Evolutionary conservation across 2,888 invertebrate species (phyloP).

Genomic region (Coelinius sp.): DNA sequence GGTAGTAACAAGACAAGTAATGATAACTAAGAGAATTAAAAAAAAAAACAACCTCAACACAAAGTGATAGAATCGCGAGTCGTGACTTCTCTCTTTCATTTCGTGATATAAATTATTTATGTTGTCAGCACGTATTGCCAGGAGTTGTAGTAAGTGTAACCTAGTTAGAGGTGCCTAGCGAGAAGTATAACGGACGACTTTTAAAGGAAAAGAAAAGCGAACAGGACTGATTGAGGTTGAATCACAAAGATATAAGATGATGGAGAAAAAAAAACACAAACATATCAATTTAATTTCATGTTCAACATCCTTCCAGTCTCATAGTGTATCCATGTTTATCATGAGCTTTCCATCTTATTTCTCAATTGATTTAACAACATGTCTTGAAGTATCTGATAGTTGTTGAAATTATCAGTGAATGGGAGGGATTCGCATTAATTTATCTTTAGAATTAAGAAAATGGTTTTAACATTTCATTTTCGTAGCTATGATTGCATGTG

Average conservation of each 20-base stretch:
- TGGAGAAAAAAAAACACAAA: background rate
- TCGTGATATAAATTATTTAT: constrained; percentile 51
- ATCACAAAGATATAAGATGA: constrained; percentile 31
- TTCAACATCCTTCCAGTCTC: background rate
- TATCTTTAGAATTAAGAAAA: no score
- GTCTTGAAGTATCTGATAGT: no score
- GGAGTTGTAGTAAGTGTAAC: constrained; percentile 47
- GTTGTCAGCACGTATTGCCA: constrained; percentile 42
- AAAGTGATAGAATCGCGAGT: constrained; percentile 49
- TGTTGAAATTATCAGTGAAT: no score
- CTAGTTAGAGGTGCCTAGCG: constrained; percentile 49
- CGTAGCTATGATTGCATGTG: no score
- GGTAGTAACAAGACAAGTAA: constrained; percentile 21
- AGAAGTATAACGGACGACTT: constrained; percentile 52
- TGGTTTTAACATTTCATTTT: no score
- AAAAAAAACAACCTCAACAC: constrained; percentile 40
- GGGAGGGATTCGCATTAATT: no score
- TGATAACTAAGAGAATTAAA: constrained; percentile 37
- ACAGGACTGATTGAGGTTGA: constrained; percentile 38
- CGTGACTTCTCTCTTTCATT: constrained; percentile 50
- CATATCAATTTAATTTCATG: constrained; percentile 5
- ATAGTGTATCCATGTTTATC: background rate
- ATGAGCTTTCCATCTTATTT: background rate
- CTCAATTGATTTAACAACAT: no score
- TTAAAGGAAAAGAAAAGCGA: constrained; percentile 53